Base-by-base conservation (phyloP, 2,888 invertebrate species). In the Allolobophora icterica region DNA sequence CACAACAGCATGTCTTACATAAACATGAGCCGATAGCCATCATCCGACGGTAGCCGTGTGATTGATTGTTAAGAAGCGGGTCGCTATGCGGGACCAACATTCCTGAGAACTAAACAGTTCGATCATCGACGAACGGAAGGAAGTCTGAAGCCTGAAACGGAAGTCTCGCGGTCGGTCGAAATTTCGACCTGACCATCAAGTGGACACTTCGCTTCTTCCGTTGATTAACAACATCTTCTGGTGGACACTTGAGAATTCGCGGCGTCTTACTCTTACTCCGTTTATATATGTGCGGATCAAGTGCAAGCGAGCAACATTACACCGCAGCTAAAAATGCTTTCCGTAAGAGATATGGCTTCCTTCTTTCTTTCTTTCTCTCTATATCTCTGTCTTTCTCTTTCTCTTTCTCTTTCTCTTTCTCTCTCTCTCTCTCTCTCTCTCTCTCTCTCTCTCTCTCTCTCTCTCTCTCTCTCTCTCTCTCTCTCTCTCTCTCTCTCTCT, bases 1-100 rank as follows among this genome's bases (percentile, higher is more conserved):
- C 3, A 3, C 0, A 3, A 11, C 1, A 71, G 1, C 1, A 8
- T 17, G 3, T n/a, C 17, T 13, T 17, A 13, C n/a, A 17, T 8
- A 8, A n/a, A 71, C 5, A 71, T 71, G 13, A 52, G 52, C 52
- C 52, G 52, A 52, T 24, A 6, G 52, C n/a, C 71, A n/a, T 30
- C 8, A 4, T 30, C 71, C 30, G 71, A 71, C 71, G n/a, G n/a
- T 71, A 71, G 30, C 71, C 8, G 71, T 17, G 13, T 71, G 71
- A n/a, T n/a, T 71, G 71, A 71, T 71, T n/a, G 71, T 11, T 71
- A 71, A 11, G 30, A 71, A 71, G 3, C 0, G 3, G n/a, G 71
- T 71, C 11, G 71, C 71, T 71, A 6, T 71, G 71, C n/a, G 30
- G 71, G 71, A 71, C 1, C 52, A 52, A 52, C 30, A n/a, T n/a